phyloP scores from a whole-genome alignment of 92 coral and sea anemone genomes.

The Ricordea florida region DNA sequence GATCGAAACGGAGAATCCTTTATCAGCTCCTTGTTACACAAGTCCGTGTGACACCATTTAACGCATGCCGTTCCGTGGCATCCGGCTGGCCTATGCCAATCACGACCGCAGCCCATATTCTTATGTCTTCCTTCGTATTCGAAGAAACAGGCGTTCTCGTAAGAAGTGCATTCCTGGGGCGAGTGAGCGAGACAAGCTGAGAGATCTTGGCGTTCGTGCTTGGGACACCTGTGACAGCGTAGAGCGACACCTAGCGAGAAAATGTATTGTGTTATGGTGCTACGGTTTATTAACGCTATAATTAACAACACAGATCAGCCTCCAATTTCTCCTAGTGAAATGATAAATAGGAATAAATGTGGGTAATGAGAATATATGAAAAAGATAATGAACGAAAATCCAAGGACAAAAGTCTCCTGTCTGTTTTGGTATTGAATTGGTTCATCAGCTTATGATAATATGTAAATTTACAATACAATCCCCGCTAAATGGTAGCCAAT shows the following conservation, averaged over 20 bases:
- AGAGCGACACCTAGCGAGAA: not conserved
- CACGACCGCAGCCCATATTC: constrained; percentile 72
- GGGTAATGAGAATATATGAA: no score
- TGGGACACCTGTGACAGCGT: constrained; percentile 26
- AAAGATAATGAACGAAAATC: no score
- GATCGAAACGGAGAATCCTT: constrained; percentile 24
- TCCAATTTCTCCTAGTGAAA: no score
- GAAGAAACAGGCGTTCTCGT: constrained; percentile 70
- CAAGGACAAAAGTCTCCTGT: no score
- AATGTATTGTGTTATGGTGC: no score
- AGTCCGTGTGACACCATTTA: constrained; percentile 50
- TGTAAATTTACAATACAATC: no score
- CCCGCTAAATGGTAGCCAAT: no score
- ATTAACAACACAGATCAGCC: not conserved
- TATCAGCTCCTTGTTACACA: constrained; percentile 56
- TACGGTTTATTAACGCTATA: not conserved
- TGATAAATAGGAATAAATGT: no score
- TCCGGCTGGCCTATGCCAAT: constrained; percentile 67
- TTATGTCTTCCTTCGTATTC: constrained; percentile 42
- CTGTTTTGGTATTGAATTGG: no score
- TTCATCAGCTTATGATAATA: no score
- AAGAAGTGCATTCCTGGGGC: constrained; percentile 48
- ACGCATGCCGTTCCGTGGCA: constrained; percentile 60
- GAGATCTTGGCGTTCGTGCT: not conserved
- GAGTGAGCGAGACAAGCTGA: constrained; percentile 59